Evolutionary conservation across 2,797 vertebrate species (phyloP), one percentile per base, ranked within the genome.

Genomic region (Hyperoplus immaculatus): DNA sequence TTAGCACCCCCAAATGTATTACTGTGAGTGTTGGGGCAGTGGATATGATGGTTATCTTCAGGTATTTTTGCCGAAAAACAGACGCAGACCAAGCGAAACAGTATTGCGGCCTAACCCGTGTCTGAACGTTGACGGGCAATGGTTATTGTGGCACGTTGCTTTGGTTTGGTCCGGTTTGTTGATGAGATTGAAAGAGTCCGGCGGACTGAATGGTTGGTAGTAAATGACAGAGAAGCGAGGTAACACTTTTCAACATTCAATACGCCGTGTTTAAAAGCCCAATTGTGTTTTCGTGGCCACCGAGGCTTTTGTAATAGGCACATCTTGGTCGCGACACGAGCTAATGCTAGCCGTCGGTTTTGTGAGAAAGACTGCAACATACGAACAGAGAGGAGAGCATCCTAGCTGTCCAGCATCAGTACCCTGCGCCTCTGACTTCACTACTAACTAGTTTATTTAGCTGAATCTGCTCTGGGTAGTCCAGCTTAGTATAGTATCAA

Each of bases 131-230:
- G 93, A 92, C 92, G 90, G 92, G 92, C 92, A 87, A 78, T 93
- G 94, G 90, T 94, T 94, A 93, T 95, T 95, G 94, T 94, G 94
- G 95, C 95, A 96, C 95, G 95, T 95, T 96, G 95, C 94, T 95
- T 93, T 94, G 95, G 93, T 95, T 96, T 95, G 94, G 93, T 96
- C 93, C 91, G 94, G 95, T 95, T 95, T 96, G 95, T 95, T 95
- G 95, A 95, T 91, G 94, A 93, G 90, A 87, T 92, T 88, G 91
- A 93, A 90, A 86, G 91, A 91, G 93, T 94, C 94, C 92, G 89
- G 90, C 72, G 41, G 89, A 87, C 89, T 85, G 88, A 85, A 78
- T 88, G 91, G 80, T 80, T 72, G 69, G 45, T 89, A 68, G 87
- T 90, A 83, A 90, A 88, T 71, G 87, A 83, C 84, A 81, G 87